Conservation (phyloP, 2,797 vertebrate species). For the Gastrophryne carolinensis region DNA sequence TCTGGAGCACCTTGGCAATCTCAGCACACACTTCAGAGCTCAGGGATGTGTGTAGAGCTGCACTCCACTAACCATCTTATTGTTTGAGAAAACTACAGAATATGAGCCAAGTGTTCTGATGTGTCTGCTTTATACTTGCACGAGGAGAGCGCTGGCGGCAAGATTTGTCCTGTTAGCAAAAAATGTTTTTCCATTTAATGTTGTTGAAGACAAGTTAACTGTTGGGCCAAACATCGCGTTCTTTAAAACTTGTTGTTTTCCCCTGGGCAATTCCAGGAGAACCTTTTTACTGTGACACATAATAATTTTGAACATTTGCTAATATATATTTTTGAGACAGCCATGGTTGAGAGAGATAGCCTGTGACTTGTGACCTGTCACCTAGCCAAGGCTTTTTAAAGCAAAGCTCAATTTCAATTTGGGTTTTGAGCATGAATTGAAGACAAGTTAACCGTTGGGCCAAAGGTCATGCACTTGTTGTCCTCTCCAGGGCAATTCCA, state of each 20-base stretch:
- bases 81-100: constrained; percentile 22
- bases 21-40: neutral
- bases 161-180: constrained; percentile 25
- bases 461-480: neutral
- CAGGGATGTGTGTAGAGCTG: constrained; percentile 7
- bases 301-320: neutral
- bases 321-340: neutral
- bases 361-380: too few species aligned
- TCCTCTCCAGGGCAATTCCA: neutral
- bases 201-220: neutral
- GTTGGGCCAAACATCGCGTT: neutral
- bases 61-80: constrained; percentile 32
- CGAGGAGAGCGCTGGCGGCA: neutral
- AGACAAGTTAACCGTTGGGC: neutral
- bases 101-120: constrained; percentile 8
- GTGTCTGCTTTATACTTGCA: constrained; percentile 12
- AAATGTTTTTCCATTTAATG: constrained; percentile 4
- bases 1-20: constrained; percentile 31
- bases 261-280: neutral
- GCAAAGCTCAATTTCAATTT: too few species aligned
- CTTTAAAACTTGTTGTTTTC: neutral
- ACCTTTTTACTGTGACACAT: neutral
- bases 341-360: too few species aligned
- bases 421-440: too few species aligned
- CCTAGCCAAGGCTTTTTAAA: too few species aligned